Conservation (phyloP, 2,888 invertebrate genomes). For the Zhengitettix transpicula region DNA sequence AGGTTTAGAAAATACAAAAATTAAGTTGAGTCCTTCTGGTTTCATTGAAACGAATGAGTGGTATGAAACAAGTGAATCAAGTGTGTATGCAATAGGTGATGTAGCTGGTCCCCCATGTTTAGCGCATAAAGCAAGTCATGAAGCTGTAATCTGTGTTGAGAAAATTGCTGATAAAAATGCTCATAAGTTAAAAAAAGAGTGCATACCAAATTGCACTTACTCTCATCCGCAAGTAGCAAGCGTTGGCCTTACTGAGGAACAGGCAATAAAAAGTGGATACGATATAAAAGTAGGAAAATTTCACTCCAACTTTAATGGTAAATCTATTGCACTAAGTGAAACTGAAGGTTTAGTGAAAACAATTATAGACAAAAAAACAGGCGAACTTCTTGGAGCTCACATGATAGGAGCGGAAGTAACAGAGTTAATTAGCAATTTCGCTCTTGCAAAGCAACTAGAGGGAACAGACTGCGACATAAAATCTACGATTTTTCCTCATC, state of each 20-base stretch:
- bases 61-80: not conserved
- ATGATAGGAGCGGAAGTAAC: not conserved
- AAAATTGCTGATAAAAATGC: not conserved
- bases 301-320: not conserved
- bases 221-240: not conserved
- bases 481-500: too few relatives aligned
- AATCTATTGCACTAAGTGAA: not conserved
- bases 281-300: not conserved
- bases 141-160: not conserved
- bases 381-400: not conserved
- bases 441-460: not conserved
- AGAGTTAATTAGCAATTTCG: not conserved
- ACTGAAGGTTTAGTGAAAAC: not conserved
- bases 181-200: not conserved
- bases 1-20: not conserved
- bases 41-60: not conserved
- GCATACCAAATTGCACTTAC: not conserved
- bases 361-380: not conserved
- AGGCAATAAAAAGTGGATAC: not conserved
- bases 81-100: not conserved
- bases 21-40: too few relatives aligned
- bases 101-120: not conserved
- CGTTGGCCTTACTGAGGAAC: not conserved
- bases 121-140: not conserved
- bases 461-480: not conserved